Evolutionary conservation across 2,797 vertebrate species (phyloP), one percentile per base, ranked within the genome.

Genomic region (Rhynchotus rufescens): DNA sequence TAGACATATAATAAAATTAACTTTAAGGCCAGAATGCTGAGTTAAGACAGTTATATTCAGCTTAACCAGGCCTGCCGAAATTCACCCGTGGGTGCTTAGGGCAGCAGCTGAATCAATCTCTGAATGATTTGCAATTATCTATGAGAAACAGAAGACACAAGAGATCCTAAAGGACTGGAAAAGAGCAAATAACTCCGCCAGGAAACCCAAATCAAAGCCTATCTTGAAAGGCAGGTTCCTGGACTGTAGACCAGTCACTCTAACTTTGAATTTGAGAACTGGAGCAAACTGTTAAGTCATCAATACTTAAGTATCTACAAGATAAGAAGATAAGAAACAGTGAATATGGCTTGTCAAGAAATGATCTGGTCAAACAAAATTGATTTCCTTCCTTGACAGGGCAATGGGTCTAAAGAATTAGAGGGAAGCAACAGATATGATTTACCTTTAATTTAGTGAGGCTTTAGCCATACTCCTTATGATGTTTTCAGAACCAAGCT

Each of bases 371-470:
- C 56, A 71, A 87, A 82, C 17, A 80, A 42, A 88, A 84, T 77
- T 73, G 34, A 76, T 71, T 92, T 88, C 36, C 49, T 61, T 80
- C 30, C 13, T 59, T 91, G 49, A 56, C 36, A 80, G 30, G 12
- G 10, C 84, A 91, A 79, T 64, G 49, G 59, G 52, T 77, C 52
- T 80, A 52, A 61, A 90, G 28, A 12, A 75, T 78, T 66, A 91
- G 17, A 61, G 28, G 56, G 32, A 84, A 92, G 49, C 26, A 81
- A 28, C 34, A 80, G 52, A 80, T 91, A 40, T 67, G 32, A 80
- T 79, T 88, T 86, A 88, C n/a, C 74, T 86, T 76, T 86, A 74
- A 86, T 84, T 94, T 57, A 86, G 26, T 49, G 67, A 76, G 44
- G 71, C 14, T 82, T 81, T 92, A 76, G 49, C 32, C 30, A 73